phyloP scores from a whole-genome alignment of 2,797 vertebrate species.

The Enteromius unitaeniatus region DNA sequence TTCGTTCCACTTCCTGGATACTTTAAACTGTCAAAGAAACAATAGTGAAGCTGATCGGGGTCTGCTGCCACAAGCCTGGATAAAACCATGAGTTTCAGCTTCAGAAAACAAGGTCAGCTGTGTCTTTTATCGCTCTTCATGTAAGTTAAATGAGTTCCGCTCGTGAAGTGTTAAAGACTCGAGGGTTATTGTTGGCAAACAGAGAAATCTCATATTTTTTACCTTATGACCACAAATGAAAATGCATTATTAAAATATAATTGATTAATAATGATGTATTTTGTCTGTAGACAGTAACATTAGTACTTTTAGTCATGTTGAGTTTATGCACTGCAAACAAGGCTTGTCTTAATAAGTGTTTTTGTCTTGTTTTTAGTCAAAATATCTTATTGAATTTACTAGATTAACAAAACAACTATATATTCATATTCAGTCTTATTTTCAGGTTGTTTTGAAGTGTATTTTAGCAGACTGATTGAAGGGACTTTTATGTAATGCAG shows the following conservation, averaged over 20 bases:
- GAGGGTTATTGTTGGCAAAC: background rate
- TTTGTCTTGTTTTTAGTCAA: no score
- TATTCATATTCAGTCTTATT: no score
- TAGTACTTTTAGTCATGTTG: no score
- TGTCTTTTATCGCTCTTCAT: background rate
- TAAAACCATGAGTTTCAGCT: conserved; percentile 19
- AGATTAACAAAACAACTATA: no score
- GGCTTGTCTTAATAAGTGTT: no score
- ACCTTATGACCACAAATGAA: background rate
- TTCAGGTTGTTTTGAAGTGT: no score
- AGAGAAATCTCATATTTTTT: background rate
- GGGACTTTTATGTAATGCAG: no score
- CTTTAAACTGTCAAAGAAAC: conserved; percentile 52
- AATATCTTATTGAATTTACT: no score
- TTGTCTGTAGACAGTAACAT: background rate
- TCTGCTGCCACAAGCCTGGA: background rate
- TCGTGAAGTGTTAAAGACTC: background rate
- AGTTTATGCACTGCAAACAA: no score
- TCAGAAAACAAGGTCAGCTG: background rate
- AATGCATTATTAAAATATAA: background rate
- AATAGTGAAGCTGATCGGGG: background rate
- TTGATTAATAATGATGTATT: background rate
- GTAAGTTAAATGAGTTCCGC: background rate
- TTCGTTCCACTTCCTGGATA: conserved; percentile 55
- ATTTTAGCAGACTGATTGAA: no score